Percentiles rank a stretch among this genome's conserved stretches.
Conservation (phyloP, 2,888 invertebrate species). For the Philereme transversata region DNA sequence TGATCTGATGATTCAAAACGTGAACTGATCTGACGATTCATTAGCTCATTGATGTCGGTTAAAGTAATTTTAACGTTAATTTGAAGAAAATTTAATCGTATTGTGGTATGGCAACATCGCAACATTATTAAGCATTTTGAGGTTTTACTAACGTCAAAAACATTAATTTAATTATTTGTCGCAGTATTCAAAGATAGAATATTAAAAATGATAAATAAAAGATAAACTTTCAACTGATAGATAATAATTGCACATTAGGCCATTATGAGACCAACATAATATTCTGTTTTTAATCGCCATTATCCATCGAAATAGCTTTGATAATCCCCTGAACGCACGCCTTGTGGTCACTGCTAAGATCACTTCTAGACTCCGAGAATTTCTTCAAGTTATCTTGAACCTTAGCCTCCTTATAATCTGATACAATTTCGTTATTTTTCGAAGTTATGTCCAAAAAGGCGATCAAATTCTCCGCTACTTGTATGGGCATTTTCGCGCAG, state of each 20-base stretch:
- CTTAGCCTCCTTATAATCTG: constrained; percentile 65
- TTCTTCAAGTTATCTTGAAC: constrained; percentile 64
- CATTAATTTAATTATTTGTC: no score
- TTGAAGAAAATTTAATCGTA: no score
- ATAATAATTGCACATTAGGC: constrained; percentile 21
- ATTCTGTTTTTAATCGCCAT: constrained; percentile 39
- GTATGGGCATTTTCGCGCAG: constrained; percentile 73
- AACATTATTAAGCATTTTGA: no score
- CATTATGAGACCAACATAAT: constrained; percentile 22
- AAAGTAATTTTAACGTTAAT: no score
- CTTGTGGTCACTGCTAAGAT: constrained; percentile 60
- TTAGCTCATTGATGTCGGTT: no score
- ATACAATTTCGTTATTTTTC: constrained; percentile 60
- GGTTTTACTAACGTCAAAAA: no score
- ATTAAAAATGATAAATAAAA: neutral
- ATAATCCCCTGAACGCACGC: constrained; percentile 53
- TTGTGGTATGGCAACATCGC: no score
- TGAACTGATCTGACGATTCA: no score
- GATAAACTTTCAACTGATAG: constrained; percentile 4
- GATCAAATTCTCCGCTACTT: constrained; percentile 78
- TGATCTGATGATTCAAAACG: no score
- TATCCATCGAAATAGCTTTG: constrained; percentile 47
- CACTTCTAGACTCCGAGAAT: constrained; percentile 60
- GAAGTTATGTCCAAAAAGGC: constrained; percentile 75
- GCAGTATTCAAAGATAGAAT: neutral